A percentile compares a stretch with the other conserved stretches of the same genome.
Evolutionary conservation across 2,797 vertebrate species (phyloP).

Genomic region (Phataginus tetradactyla): DNA sequence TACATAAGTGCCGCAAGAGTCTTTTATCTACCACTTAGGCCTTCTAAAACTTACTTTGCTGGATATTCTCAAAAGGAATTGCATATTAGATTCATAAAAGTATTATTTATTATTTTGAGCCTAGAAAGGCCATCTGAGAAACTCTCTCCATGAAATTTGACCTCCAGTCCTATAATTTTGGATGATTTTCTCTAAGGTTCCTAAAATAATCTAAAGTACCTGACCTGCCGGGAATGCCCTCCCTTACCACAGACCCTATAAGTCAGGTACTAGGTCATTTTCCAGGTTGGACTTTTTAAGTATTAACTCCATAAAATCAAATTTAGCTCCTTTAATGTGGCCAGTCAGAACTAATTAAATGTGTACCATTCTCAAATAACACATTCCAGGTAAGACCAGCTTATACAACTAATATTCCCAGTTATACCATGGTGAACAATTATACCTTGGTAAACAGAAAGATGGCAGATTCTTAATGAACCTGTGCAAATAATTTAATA

Average conservation of each 20-base stretch:
- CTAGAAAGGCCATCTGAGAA: background rate
- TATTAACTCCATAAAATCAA: background rate
- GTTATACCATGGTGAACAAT: background rate
- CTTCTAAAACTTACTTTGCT: background rate
- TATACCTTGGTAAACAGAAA: background rate
- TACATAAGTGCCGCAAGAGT: background rate
- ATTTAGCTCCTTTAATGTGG: background rate
- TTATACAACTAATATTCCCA: background rate
- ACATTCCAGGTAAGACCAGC: background rate
- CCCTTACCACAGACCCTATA: background rate
- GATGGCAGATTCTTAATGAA: background rate
- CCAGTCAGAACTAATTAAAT: background rate
- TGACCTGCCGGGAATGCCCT: background rate
- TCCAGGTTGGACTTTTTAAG: background rate
- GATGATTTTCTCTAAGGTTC: background rate
- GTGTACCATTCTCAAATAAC: background rate
- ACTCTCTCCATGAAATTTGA: background rate
- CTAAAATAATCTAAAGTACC: background rate
- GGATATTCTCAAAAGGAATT: background rate
- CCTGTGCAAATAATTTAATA: background rate
- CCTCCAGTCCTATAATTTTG: background rate
- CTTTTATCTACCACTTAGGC: background rate
- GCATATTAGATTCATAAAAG: background rate
- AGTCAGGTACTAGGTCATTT: background rate
- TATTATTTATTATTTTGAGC: background rate